A percentile compares a stretch with the other conserved stretches of the same genome.
phyloP scores from a whole-genome alignment of 2,797 vertebrate species.

The Halcyon smyrnensis region DNA sequence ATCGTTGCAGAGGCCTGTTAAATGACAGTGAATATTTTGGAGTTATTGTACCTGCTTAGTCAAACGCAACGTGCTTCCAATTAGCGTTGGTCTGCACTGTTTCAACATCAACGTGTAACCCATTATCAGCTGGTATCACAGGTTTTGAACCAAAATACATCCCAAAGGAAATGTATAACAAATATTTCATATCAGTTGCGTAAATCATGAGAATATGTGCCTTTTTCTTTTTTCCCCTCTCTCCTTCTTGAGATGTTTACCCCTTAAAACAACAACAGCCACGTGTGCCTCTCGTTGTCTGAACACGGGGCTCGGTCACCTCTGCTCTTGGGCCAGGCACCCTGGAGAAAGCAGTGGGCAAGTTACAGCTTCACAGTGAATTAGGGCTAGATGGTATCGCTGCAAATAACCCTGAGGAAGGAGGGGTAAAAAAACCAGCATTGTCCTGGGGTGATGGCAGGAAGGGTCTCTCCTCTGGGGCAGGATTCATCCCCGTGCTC shows the following conservation, averaged over 20 bases:
- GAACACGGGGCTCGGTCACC: background rate
- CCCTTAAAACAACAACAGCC: background rate
- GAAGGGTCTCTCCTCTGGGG: background rate
- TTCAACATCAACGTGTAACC: conserved; percentile 72
- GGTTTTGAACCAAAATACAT: conserved; percentile 49
- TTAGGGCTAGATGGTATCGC: background rate
- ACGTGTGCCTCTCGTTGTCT: background rate
- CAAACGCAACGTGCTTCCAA: conserved; percentile 70
- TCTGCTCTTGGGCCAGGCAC: background rate
- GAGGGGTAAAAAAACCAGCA: background rate
- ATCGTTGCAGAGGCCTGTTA: background rate
- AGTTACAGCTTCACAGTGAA: background rate
- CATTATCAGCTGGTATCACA: conserved; percentile 70
- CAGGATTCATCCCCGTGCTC: accelerated
- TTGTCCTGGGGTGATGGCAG: background rate
- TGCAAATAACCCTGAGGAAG: background rate
- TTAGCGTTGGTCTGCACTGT: conserved; percentile 58
- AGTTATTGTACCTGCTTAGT: conserved; percentile 55
- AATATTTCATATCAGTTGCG: conserved; percentile 58
- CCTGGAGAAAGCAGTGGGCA: background rate
- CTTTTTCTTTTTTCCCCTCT: background rate
- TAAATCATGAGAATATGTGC: conserved; percentile 51
- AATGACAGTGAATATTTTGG: conserved; percentile 48
- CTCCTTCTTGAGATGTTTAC: background rate
- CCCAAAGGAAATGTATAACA: conserved; percentile 73